Evolutionary conservation across 2,113 vertebrate species (phyloP).

Genomic region (Hippocampus guttulatus): DNA sequence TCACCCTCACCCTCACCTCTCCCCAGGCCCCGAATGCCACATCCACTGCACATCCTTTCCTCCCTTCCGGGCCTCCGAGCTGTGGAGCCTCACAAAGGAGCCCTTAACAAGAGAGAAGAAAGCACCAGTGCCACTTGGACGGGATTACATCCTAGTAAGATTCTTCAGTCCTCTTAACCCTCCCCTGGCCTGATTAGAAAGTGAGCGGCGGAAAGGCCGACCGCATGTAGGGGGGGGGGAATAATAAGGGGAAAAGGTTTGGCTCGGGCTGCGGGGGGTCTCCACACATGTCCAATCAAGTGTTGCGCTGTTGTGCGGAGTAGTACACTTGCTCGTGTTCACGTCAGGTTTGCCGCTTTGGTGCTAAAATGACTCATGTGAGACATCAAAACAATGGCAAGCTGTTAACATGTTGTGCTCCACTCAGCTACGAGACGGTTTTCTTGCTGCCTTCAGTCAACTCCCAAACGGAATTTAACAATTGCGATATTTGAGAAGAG

Average conservation of each 20-base stretch:
- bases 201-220: conserved; percentile 67
- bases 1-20: conserved; percentile 70
- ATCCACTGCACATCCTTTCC: conserved; percentile 81
- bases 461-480: background rate
- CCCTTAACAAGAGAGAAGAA: conserved; percentile 76
- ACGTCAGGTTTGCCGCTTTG: conserved; percentile 45
- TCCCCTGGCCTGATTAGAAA: conserved; percentile 71
- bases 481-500: background rate
- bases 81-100: conserved; percentile 76
- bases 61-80: conserved; percentile 82
- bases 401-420: background rate
- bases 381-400: background rate
- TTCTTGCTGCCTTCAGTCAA: background rate
- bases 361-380: conserved; percentile 4
- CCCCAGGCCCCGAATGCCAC: conserved; percentile 69
- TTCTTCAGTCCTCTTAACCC: conserved; percentile 73
- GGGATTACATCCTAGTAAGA: conserved; percentile 79
- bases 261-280: conserved; percentile 31
- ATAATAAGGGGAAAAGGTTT: background rate
- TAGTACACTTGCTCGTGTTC: conserved; percentile 52
- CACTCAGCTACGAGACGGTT: background rate
- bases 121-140: conserved; percentile 77
- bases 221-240: conserved; percentile 43
- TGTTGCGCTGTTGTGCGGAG: conserved; percentile 65
- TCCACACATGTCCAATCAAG: conserved; percentile 68